Percentiles rank a stretch among this genome's conserved stretches.
Conservation (phyloP, 2,113 vertebrate genomes). For the Hylia prasina region DNA sequence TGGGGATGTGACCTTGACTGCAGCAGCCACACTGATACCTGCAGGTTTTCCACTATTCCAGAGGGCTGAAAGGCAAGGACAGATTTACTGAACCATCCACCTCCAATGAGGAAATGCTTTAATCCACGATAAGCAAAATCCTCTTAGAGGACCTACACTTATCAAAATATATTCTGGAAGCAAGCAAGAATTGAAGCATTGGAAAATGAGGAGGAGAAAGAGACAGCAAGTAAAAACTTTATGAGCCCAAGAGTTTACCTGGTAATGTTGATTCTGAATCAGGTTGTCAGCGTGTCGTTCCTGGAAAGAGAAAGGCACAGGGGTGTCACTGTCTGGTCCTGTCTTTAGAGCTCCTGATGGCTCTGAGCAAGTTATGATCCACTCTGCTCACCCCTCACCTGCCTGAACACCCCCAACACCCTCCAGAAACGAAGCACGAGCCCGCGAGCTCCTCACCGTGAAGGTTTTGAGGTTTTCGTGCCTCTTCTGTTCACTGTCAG, state of each 20-base stretch:
- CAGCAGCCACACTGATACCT: neutral
- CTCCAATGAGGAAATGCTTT: neutral
- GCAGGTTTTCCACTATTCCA: neutral
- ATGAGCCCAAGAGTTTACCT: conserved; percentile 72
- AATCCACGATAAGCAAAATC: neutral
- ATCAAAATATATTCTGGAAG: neutral
- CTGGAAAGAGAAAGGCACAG: conserved; percentile 72
- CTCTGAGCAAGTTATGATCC: neutral
- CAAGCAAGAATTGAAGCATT: neutral
- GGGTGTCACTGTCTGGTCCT: neutral
- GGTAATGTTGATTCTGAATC: conserved; percentile 95
- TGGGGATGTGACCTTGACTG: neutral
- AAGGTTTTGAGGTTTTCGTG: conserved; percentile 89
- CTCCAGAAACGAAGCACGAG: neutral
- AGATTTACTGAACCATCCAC: neutral
- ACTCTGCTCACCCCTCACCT: neutral
- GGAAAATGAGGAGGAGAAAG: neutral
- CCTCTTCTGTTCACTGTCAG: conserved; percentile 80
- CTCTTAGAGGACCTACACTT: neutral
- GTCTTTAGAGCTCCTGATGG: neutral
- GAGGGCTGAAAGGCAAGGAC: neutral
- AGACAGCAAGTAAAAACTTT: neutral
- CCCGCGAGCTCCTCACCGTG: conserved; percentile 73
- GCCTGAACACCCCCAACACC: neutral
- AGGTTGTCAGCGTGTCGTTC: conserved; percentile 91